Conservation (phyloP, 2,888 invertebrate genomes). For the Dorcus parallelipipedus region DNA sequence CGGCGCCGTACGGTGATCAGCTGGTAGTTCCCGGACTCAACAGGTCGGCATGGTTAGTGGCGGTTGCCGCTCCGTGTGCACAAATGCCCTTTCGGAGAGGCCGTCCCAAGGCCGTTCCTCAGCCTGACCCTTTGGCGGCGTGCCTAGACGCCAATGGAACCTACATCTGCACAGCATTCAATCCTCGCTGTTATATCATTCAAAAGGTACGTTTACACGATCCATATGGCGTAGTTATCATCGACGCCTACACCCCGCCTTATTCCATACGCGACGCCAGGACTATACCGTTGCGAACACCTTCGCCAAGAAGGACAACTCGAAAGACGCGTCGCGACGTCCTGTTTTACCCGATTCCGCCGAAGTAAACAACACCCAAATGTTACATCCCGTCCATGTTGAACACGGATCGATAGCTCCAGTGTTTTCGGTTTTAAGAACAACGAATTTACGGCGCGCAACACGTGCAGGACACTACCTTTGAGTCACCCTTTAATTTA, state of each 20-base stretch:
- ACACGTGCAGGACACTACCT: constrained; percentile 31
- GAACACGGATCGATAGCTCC: constrained; percentile 33
- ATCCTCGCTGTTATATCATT: constrained; percentile 62
- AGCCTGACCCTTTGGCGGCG: constrained; percentile 46
- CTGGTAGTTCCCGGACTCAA: constrained; percentile 47
- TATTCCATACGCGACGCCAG: not conserved
- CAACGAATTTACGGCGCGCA: constrained; percentile 30
- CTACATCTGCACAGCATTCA: constrained; percentile 61
- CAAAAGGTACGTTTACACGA: constrained; percentile 55
- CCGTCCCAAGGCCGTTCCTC: constrained; percentile 30
- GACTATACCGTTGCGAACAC: not conserved
- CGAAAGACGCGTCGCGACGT: not conserved
- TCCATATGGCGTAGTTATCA: constrained; percentile 8
- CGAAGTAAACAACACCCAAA: constrained; percentile 13
- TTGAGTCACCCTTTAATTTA: not conserved
- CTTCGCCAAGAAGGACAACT: not conserved
- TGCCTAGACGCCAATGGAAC: constrained; percentile 56
- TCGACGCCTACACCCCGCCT: not conserved
- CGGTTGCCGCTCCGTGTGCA: constrained; percentile 37
- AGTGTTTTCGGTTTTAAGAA: constrained; percentile 29
- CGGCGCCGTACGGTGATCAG: constrained; percentile 36
- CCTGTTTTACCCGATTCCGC: not conserved
- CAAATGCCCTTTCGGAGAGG: constrained; percentile 48
- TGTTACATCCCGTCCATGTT: constrained; percentile 25
- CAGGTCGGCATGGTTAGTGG: constrained; percentile 51